phyloP scores from a whole-genome alignment of 1,140 invertebrate species.

The Ephestia elutella region DNA sequence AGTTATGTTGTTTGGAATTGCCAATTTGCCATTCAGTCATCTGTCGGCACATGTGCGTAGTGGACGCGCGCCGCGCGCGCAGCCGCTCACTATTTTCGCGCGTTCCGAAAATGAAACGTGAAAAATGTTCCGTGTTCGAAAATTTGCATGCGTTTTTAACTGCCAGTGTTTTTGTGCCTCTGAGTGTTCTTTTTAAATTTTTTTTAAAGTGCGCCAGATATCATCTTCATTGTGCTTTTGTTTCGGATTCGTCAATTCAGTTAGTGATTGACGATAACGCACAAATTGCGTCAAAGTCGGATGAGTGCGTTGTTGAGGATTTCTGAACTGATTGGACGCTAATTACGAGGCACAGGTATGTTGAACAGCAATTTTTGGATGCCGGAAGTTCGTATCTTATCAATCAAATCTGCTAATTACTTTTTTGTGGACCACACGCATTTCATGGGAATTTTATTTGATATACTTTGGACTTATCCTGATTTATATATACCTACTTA shows the following conservation, averaged over 20 bases:
- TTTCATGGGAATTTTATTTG: neutral
- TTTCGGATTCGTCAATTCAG: constrained; percentile 1
- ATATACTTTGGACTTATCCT: neutral
- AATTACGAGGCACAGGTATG: constrained; percentile 5
- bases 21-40: constrained; percentile 60
- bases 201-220: neutral
- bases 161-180: constrained; percentile 10
- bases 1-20: constrained; percentile 51
- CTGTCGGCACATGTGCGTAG: constrained; percentile 57
- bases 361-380: neutral
- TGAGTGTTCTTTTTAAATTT: constrained; percentile 8
- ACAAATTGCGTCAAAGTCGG: constrained; percentile 5
- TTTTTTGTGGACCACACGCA: neutral
- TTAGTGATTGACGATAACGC: constrained; percentile 6
- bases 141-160: neutral
- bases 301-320: neutral
- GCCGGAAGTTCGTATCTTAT: neutral
- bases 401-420: constrained; percentile 5
- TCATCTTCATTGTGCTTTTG: constrained; percentile 1
- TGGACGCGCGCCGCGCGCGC: constrained; percentile 64
- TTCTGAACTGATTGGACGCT: constrained; percentile 5
- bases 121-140: neutral
- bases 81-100: constrained; percentile 44
- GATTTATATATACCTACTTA: no score
- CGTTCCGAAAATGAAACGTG: constrained; percentile 30